These are phyloP conservation scores for Ectobius pallidus DNA, from an alignment of 2,888 invertebrate species.

Conservation along the genomic window DNA sequence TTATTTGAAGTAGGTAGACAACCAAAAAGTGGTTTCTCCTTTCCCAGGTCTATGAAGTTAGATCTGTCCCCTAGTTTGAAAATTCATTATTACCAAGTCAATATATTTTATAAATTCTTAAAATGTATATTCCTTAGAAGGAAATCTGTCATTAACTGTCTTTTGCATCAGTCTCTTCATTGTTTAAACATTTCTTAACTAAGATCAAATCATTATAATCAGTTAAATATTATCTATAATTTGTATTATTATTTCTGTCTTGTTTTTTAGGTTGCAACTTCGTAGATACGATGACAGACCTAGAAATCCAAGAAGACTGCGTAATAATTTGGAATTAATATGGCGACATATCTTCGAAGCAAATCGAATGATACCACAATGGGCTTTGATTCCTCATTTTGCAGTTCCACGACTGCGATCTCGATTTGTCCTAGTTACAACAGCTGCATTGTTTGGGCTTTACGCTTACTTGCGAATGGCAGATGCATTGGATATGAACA, in stretches of 20 bases:
- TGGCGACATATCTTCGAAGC: slow-evolving; percentile 5
- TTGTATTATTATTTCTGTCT: background rate
- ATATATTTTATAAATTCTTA: no score
- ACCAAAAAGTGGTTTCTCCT: no score
- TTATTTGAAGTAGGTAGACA: no score
- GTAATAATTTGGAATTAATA: background rate
- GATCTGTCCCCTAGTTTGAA: no score
- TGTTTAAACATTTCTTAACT: no score
- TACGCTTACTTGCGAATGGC: slow-evolving; percentile 58
- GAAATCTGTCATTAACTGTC: no score
- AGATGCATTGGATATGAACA: slow-evolving; percentile 28
- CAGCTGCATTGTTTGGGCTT: slow-evolving; percentile 64
- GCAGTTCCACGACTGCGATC: slow-evolving; percentile 53
- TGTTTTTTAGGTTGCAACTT: slow-evolving; percentile 42
- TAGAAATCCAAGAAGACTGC: background rate
- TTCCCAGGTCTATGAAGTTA: no score
- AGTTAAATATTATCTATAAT: background rate
- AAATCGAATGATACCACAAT: slow-evolving; percentile 19
- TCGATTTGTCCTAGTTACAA: slow-evolving; percentile 60
- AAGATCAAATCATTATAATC: no score
- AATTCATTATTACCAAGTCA: no score
- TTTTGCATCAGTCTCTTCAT: no score
- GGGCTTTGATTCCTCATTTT: slow-evolving; percentile 49
- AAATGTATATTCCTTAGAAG: no score
- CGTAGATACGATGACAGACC: slow-evolving; percentile 40